Conservation (phyloP, 2,113 vertebrate species). For the Xenus cinereus region DNA sequence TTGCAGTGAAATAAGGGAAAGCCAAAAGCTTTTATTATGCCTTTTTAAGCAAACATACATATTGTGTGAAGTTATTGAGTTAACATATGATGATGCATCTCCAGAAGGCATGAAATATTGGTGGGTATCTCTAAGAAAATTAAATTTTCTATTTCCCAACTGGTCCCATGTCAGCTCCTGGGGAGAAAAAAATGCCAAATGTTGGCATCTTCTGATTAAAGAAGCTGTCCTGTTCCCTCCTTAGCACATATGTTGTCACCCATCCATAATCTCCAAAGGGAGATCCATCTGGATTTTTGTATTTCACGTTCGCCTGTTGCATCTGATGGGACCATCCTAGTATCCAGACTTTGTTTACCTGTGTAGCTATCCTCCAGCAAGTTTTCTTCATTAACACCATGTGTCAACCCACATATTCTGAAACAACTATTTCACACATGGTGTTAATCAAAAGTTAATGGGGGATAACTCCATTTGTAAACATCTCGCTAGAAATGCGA, state of each 20-base stretch:
- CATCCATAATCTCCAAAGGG: background rate
- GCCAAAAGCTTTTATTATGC: conserved; percentile 64
- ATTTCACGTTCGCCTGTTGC: background rate
- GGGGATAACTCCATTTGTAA: background rate
- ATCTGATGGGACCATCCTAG: background rate
- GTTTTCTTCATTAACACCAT: background rate
- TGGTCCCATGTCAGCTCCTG: background rate
- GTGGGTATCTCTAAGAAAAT: background rate
- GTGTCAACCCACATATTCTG: background rate
- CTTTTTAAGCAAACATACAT: conserved; percentile 64
- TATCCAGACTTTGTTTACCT: background rate
- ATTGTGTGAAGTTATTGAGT: conserved; percentile 25
- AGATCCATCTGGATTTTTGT: background rate
- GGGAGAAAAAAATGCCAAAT: background rate
- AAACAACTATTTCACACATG: background rate
- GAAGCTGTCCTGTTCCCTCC: background rate
- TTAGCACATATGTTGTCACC: background rate
- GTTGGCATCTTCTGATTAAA: background rate
- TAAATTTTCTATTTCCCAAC: background rate
- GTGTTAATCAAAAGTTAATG: background rate
- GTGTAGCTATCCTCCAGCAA: background rate
- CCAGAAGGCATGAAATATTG: background rate
- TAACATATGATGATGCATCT: conserved; percentile 7
- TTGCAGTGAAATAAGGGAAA: conserved; percentile 1
- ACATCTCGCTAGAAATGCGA: conserved; percentile 72